A percentile compares a stretch with the other conserved stretches of the same genome.
Conservation (phyloP, 2,113 vertebrate species). For the Bucco capensis region DNA sequence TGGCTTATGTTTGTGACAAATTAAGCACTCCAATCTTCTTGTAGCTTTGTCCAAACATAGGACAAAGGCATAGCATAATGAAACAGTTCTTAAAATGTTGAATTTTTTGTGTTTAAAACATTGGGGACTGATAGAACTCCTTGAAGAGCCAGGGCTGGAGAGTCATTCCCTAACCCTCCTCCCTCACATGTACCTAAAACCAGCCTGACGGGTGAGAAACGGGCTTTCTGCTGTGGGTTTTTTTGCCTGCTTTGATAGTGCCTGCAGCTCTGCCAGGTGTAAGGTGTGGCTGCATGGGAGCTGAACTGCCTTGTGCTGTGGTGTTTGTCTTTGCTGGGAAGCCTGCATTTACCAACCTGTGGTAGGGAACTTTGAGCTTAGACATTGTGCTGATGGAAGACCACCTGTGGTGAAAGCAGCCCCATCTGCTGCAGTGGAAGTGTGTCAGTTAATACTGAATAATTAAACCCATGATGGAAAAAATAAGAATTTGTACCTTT, state of each 20-base stretch:
- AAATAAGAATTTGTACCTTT: background rate
- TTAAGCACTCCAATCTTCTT: background rate
- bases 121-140: background rate
- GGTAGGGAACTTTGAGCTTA: background rate
- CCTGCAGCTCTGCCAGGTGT: slow-evolving; percentile 35
- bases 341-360: background rate
- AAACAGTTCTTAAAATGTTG: background rate
- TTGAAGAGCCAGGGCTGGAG: background rate
- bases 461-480: background rate
- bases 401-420: background rate
- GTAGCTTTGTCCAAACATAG: background rate
- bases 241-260: slow-evolving; percentile 22
- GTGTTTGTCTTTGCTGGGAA: slow-evolving; percentile 47
- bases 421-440: background rate
- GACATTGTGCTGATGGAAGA: background rate
- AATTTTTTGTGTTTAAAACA: background rate
- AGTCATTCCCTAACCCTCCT: background rate
- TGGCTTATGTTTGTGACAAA: background rate
- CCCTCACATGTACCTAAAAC: slow-evolving; percentile 14
- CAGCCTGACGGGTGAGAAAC: slow-evolving; percentile 43
- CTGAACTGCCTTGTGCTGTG: background rate
- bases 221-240: slow-evolving; percentile 44
- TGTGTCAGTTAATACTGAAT: background rate
- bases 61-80: background rate
- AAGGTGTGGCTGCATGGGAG: slow-evolving; percentile 52